Percentiles rank a stretch among this genome's conserved stretches.
These are phyloP conservation scores for Turritopsis dohrnii DNA, from an alignment of 30 jellyfish, hydroid and myxozoan genomes.

Conservation along the genomic window DNA sequence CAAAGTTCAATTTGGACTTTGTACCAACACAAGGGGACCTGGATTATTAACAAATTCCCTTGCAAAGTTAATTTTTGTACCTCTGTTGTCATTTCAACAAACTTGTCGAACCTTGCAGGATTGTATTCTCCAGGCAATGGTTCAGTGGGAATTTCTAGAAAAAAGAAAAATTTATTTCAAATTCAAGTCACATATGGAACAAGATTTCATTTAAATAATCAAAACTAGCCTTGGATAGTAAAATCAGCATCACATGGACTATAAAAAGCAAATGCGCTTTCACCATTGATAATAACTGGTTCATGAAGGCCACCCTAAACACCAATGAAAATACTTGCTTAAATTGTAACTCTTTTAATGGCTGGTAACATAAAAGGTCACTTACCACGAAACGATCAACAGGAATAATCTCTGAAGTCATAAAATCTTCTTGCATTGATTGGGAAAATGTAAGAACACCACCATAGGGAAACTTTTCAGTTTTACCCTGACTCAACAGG, in stretches of 20 bases:
- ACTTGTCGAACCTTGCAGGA: conserved; percentile 28
- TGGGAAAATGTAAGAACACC: conserved; percentile 19
- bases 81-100: conserved; percentile 13
- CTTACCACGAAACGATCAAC: conserved; percentile 4
- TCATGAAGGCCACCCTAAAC: conserved; percentile 21
- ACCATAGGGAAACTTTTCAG: neutral
- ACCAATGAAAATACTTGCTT: neutral
- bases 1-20: too few species aligned
- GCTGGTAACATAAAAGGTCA: too few species aligned
- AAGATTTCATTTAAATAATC: neutral
- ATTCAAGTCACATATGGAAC: too few species aligned
- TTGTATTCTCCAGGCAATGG: conserved; percentile 30
- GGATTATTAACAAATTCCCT: too few species aligned
- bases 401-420: neutral
- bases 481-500: neutral
- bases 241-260: conserved; percentile 32
- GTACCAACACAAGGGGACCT: too few species aligned
- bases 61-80: too few species aligned
- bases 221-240: conserved; percentile 8
- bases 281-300: conserved; percentile 27
- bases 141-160: conserved; percentile 30
- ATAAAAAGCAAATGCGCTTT: conserved; percentile 14
- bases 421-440: neutral
- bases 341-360: too few species aligned
- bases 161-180: neutral